A percentile compares a stretch with the other conserved stretches of the same genome.
phyloP scores from a whole-genome alignment of 2,113 vertebrate species.

The Zosterops hypoxanthus region DNA sequence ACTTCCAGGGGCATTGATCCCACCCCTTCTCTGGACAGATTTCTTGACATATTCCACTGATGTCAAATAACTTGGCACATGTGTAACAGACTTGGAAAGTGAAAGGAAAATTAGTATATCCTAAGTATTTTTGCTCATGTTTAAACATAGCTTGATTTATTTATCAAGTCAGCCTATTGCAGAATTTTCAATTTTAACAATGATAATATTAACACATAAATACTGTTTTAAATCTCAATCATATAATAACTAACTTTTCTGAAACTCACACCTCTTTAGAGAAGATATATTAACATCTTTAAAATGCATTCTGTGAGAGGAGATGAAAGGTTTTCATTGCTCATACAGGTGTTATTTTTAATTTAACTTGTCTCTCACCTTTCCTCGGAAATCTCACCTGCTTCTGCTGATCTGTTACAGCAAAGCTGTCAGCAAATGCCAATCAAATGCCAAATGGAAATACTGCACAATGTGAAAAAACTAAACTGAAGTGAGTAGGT shows the following conservation, averaged over 20 bases:
- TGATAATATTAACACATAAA: background rate
- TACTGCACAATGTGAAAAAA: background rate
- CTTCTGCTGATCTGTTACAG: background rate
- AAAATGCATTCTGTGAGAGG: background rate
- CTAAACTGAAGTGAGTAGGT: background rate
- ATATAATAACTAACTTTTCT: background rate
- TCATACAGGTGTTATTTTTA: background rate
- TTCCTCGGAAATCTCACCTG: background rate
- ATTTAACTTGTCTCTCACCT: slow-evolving; percentile 5
- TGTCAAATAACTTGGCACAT: background rate
- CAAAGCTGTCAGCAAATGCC: slow-evolving; percentile 12
- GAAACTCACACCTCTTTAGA: background rate
- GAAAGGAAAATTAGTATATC: background rate
- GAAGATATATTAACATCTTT: background rate
- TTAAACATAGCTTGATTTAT: background rate
- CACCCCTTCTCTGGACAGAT: background rate
- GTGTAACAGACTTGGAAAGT: background rate
- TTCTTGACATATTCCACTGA: background rate
- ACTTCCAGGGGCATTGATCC: background rate
- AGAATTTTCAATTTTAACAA: background rate
- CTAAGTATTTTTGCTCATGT: background rate
- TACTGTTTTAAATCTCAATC: background rate
- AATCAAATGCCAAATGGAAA: background rate
- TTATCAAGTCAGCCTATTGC: background rate
- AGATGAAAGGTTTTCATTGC: background rate